Evolutionary conservation across 2,113 vertebrate species (phyloP).

Genomic region (Elanoides forficatus): DNA sequence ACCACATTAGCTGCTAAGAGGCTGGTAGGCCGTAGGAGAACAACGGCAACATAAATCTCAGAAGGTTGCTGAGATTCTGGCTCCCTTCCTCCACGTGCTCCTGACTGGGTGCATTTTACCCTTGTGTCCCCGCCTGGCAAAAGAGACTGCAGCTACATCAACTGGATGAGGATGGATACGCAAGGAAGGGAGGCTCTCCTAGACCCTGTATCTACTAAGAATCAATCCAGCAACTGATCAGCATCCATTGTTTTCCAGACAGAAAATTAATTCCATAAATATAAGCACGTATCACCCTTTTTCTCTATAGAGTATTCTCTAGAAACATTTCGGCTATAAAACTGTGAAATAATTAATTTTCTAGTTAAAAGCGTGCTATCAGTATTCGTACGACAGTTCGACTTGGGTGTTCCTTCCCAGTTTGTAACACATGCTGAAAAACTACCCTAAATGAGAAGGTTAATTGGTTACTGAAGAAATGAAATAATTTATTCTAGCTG

Average conservation of each 20-base stretch:
- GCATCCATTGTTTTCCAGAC: background rate
- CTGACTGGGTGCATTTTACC: background rate
- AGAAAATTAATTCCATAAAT: background rate
- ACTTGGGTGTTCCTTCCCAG: background rate
- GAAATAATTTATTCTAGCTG: conserved; percentile 1
- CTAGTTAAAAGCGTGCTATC: background rate
- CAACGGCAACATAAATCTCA: background rate
- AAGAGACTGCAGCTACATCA: background rate
- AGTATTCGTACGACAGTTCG: background rate
- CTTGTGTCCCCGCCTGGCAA: background rate
- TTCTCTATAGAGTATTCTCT: background rate
- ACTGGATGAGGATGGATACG: background rate
- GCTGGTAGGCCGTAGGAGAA: background rate
- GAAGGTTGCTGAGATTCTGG: background rate
- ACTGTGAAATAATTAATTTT: background rate
- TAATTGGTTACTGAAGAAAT: background rate
- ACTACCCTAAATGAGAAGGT: background rate
- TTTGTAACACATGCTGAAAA: background rate
- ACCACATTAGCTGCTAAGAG: background rate
- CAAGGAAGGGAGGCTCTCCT: background rate
- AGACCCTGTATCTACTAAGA: background rate
- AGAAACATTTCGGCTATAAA: background rate
- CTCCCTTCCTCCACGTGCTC: background rate
- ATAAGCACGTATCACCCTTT: background rate
- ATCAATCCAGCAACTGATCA: background rate